Base-by-base conservation (phyloP, 2,888 invertebrate species). In the Eumerus sabulonum region DNA sequence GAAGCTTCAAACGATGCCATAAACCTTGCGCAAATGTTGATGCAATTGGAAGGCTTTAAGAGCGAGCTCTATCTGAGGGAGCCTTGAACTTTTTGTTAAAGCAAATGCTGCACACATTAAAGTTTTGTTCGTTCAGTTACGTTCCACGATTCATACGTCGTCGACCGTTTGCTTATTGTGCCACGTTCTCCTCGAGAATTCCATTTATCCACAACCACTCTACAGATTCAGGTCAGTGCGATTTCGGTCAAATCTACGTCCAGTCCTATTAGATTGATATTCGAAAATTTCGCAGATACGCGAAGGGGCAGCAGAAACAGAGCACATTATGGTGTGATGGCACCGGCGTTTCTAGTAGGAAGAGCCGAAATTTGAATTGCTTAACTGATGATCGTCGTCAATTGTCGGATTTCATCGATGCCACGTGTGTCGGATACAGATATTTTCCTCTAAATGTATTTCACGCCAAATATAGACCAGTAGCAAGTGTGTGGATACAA, bases 211-310 rank as follows among this genome's bases (percentile, higher is more conserved):
- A 40, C 16, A 50, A 59, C 13, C 59, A 66, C 60, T 67, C 66
- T n/a, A n/a, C 60, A 73, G 60, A 73, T 66, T 54, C 73, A 73
- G 73, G 73, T 73, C 73, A 73, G 18, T 54, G 16, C 38, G 57
- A 70, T 42, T 44, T 71, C 56, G 62, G 62, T 63, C 62, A 71
- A 71, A 62, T 63, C 56, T 71, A 56, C 40, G 40, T 2, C 27
- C 27, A 27, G 27, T 7, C 27, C n/a, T n/a, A n/a, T n/a, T n/a
- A 27, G 7, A 27, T 27, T 27, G 27, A 2, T 27, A 27, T 27
- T n/a, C 3, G 27, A 2, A 27, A 27, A 2, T 4, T 4, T 27
- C 57, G 27, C 38, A 36, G 19, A 48, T 18, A 47, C 48, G 38
- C 38, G 47, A 18, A n/a, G 48, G 38, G 13, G n/a, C 48, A 12